Percentiles rank a stretch among this genome's conserved stretches.
Evolutionary conservation across 2,113 vertebrate genomes (phyloP).

Genomic region (Dicerorhinus sumatrensis): DNA sequence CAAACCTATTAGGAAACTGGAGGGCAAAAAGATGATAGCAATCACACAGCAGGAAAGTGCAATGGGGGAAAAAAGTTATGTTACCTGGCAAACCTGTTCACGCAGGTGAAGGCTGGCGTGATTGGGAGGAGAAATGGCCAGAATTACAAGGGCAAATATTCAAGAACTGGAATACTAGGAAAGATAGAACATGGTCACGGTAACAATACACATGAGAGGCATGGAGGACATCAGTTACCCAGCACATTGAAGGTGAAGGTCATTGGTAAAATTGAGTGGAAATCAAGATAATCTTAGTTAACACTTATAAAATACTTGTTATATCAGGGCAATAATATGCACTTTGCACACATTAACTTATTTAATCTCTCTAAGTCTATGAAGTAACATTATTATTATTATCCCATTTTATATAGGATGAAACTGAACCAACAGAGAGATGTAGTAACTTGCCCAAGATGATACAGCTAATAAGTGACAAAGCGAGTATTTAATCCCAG

Average conservation of each 20-base stretch:
- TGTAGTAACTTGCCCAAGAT: neutral
- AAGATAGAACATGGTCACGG: neutral
- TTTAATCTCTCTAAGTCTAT: neutral
- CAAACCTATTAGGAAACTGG: conserved; percentile 32
- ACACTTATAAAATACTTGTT: neutral
- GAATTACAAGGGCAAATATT: neutral
- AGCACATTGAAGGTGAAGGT: neutral
- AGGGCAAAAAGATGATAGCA: conserved; percentile 49
- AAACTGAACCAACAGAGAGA: conserved; percentile 11
- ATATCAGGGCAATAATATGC: neutral
- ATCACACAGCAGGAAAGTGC: neutral
- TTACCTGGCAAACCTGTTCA: conserved; percentile 49
- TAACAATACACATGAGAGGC: neutral
- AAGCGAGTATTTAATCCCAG: neutral
- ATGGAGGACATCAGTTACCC: neutral
- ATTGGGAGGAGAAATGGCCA: neutral
- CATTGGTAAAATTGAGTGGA: neutral
- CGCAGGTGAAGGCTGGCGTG: neutral
- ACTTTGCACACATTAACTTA: neutral
- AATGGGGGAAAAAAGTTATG: neutral
- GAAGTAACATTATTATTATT: neutral
- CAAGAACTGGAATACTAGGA: neutral
- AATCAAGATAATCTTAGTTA: neutral
- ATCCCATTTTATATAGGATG: neutral
- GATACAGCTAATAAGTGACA: neutral